phyloP scores from a whole-genome alignment of 92 coral and sea anemone genomes.

The Parazoanthus darwini region DNA sequence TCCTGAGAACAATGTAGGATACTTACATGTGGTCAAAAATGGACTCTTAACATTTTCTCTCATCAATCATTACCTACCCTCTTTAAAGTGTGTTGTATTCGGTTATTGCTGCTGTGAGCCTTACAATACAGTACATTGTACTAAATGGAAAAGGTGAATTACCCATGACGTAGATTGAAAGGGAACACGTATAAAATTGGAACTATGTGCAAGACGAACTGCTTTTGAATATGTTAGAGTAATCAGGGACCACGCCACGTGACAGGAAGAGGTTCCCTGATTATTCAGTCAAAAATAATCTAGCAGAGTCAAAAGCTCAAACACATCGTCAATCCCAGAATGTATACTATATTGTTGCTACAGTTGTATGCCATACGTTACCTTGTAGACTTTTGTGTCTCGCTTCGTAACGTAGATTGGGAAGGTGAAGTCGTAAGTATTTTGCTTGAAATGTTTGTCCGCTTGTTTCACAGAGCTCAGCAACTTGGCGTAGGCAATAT shows the following conservation, averaged over 20 bases:
- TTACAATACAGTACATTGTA: background rate
- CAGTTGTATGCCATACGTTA: background rate
- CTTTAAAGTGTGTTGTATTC: too few relatives aligned
- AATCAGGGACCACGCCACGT: background rate
- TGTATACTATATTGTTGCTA: background rate
- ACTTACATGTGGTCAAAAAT: background rate
- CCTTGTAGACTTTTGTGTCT: slow-evolving; percentile 24
- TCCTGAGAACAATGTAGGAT: background rate
- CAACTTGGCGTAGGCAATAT: slow-evolving; percentile 55
- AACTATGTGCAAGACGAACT: too few relatives aligned
- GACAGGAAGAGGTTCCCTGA: too few relatives aligned
- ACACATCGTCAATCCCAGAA: too few relatives aligned
- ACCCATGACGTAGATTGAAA: too few relatives aligned
- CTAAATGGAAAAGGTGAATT: background rate
- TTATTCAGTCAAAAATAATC: too few relatives aligned
- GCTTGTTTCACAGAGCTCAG: slow-evolving; percentile 69
- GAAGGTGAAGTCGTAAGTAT: slow-evolving; percentile 72
- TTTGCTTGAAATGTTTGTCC: slow-evolving; percentile 62
- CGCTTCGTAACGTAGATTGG: slow-evolving; percentile 71
- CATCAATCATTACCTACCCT: too few relatives aligned
- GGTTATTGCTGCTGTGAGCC: background rate
- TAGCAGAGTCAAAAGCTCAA: too few relatives aligned
- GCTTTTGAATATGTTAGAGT: too few relatives aligned
- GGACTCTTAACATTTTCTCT: too few relatives aligned
- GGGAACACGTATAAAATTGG: too few relatives aligned